Evolutionary conservation across 2,888 invertebrate genomes (phyloP).

Genomic region (Rhagophthalmus giganteus): DNA sequence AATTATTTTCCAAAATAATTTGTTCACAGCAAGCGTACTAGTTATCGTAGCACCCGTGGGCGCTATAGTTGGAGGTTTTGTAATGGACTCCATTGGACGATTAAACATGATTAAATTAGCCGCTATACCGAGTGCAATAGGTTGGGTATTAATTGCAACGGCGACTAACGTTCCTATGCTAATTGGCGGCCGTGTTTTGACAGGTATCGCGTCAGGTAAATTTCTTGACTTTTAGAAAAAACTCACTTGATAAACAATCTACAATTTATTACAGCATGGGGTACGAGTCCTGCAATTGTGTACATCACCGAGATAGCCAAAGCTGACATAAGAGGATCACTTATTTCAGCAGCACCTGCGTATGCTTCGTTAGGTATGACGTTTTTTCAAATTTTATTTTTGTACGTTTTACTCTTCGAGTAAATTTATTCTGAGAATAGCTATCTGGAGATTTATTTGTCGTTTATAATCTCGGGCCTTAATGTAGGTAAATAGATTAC

Average conservation of each 20-base stretch:
- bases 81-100: conserved; percentile 61
- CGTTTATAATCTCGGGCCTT: no score
- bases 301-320: conserved; percentile 64
- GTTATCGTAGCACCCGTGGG: conserved; percentile 60
- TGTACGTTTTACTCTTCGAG: no score
- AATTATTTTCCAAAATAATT: no score
- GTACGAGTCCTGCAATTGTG: conserved; percentile 62
- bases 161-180: conserved; percentile 57
- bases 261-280: conserved; percentile 54
- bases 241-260: not conserved
- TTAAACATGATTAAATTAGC: conserved; percentile 60
- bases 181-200: conserved; percentile 57
- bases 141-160: conserved; percentile 59
- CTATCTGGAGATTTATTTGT: no score
- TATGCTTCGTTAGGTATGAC: conserved; percentile 61
- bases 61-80: conserved; percentile 57
- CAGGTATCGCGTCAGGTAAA: conserved; percentile 58
- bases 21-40: conserved; percentile 61
- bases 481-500: no score
- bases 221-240: not conserved
- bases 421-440: no score
- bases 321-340: conserved; percentile 61
- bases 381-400: conserved; percentile 7
- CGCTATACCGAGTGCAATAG: conserved; percentile 57
- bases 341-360: conserved; percentile 61